Percentiles rank a stretch among this genome's conserved stretches.
Conservation (phyloP, 2,797 vertebrate genomes). For the Prunella strophiata region DNA sequence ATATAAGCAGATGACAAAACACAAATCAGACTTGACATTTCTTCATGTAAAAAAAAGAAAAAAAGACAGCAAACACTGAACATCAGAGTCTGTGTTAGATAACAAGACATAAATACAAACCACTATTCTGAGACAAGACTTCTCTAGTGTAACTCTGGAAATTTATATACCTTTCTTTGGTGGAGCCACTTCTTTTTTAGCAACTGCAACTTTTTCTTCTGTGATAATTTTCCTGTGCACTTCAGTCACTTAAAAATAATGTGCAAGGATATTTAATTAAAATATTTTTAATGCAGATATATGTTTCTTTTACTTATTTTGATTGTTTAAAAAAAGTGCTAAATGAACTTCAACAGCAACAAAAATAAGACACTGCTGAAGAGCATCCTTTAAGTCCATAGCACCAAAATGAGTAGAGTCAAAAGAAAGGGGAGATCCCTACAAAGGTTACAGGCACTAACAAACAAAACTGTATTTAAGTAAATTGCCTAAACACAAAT, state of each 20-base stretch:
- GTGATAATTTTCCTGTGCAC: slow-evolving; percentile 77
- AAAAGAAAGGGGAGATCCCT: neutral
- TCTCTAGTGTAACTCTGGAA: neutral
- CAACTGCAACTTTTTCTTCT: slow-evolving; percentile 74
- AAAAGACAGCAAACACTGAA: neutral
- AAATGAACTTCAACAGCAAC: neutral
- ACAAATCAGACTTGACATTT: neutral
- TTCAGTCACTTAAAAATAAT: slow-evolving; percentile 79
- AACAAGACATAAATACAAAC: neutral
- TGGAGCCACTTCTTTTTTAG: slow-evolving; percentile 77
- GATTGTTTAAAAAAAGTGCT: neutral
- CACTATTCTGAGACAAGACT: neutral
- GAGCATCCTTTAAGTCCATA: neutral
- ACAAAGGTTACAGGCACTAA: neutral
- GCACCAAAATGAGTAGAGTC: neutral
- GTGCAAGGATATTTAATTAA: slow-evolving; percentile 13
- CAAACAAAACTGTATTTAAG: neutral
- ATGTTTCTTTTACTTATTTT: neutral
- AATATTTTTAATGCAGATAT: neutral
- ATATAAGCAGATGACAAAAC: neutral
- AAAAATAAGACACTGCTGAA: neutral
- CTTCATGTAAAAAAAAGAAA: neutral
- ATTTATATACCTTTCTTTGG: slow-evolving; percentile 75
- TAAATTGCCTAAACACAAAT: neutral
- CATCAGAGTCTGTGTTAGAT: neutral